Evolutionary conservation across 2,797 vertebrate species (phyloP).

Genomic region (Glossophaga mutica): DNA sequence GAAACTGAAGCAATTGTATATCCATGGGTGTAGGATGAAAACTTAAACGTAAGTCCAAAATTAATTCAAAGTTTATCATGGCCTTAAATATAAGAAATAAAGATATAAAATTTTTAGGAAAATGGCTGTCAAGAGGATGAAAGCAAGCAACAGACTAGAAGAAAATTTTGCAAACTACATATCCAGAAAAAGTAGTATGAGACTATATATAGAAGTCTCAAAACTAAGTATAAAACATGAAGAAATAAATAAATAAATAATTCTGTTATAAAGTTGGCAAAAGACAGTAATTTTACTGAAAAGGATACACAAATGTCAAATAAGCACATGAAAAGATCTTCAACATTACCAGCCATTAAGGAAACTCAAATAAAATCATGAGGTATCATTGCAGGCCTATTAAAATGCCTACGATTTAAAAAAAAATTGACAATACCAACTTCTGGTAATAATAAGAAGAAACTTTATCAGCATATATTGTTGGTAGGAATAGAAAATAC

Average conservation of each 20-base stretch:
- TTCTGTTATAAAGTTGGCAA: neutral
- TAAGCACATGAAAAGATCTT: neutral
- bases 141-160: neutral
- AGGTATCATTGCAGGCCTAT: neutral
- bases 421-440: neutral
- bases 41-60: neutral
- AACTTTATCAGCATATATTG: neutral
- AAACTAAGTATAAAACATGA: neutral
- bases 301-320: neutral
- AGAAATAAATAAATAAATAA: no score
- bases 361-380: neutral
- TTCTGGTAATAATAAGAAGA: neutral
- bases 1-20: neutral
- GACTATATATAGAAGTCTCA: neutral
- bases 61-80: neutral
- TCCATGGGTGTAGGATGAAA: neutral
- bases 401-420: neutral
- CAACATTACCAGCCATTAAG: neutral
- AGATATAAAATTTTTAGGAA: neutral
- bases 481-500: neutral
- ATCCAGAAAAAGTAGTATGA: neutral
- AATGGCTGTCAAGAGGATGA: neutral
- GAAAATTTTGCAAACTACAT: neutral
- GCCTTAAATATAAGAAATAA: neutral
- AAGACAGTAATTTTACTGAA: neutral